A percentile compares a stretch with the other conserved stretches of the same genome.
phyloP scores from a whole-genome alignment of 1,140 invertebrate genomes.

The Agrilus planipennis region DNA sequence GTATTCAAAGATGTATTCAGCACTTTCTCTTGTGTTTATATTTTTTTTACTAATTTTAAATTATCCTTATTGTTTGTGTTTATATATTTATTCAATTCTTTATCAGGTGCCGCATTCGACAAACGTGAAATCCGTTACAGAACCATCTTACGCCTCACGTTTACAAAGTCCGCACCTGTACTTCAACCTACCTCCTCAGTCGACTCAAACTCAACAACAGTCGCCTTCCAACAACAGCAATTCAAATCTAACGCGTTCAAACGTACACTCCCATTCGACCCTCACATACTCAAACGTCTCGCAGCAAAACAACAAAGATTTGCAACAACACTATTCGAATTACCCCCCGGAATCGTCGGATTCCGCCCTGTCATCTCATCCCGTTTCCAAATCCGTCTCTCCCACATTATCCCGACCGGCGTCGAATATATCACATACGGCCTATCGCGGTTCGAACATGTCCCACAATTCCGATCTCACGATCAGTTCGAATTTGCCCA shows the following conservation, averaged over 20 bases:
- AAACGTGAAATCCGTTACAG: constrained; percentile 30
- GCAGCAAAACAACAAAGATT: background rate
- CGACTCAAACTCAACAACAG: background rate
- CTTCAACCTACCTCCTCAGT: constrained; percentile 9
- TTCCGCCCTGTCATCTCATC: too few relatives aligned
- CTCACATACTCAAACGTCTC: constrained; percentile 25
- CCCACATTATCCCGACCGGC: background rate
- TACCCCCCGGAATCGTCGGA: too few relatives aligned
- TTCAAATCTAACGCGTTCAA: constrained; percentile 1
- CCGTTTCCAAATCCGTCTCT: background rate
- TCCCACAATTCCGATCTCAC: background rate
- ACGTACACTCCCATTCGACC: background rate
- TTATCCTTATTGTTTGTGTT: too few relatives aligned
- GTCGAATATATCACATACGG: constrained; percentile 16
- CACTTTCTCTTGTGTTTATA: too few relatives aligned
- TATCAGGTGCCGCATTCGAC: constrained; percentile 31
- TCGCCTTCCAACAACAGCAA: too few relatives aligned
- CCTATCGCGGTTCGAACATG: background rate
- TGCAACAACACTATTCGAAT: too few relatives aligned
- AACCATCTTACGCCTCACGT: constrained; percentile 36
- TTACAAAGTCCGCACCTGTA: constrained; percentile 24
- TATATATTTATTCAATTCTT: background rate
- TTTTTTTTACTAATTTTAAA: too few relatives aligned
- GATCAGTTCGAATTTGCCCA: background rate
- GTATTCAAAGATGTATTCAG: too few relatives aligned